Evolutionary conservation across 2,113 vertebrate species (phyloP).

Genomic region (Tachysurus vachellii): DNA sequence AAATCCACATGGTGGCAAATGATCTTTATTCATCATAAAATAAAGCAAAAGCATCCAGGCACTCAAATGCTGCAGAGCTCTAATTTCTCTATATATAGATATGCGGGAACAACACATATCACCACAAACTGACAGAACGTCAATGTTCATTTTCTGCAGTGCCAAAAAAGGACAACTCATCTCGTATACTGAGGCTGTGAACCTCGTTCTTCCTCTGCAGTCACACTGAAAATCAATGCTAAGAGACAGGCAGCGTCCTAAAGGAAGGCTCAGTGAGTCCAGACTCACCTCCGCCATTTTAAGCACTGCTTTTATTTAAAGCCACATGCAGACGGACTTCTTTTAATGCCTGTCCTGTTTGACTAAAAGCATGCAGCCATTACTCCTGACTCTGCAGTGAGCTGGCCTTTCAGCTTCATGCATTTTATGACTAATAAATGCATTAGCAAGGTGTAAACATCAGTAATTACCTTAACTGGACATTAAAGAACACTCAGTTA

Average conservation of each 20-base stretch:
- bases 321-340: not conserved
- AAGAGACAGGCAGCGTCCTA: not conserved
- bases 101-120: not conserved
- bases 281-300: slow-evolving; percentile 18
- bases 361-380: not conserved
- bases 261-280: not conserved
- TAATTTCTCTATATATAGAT: not conserved
- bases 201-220: not conserved
- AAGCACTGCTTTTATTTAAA: slow-evolving; percentile 18
- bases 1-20: not conserved
- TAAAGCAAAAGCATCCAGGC: not conserved
- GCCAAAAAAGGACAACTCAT: not conserved
- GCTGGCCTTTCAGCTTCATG: not conserved
- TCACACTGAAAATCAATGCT: not conserved
- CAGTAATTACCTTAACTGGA: not conserved
- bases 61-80: not conserved
- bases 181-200: not conserved
- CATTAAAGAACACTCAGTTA: not conserved
- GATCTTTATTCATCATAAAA: not conserved
- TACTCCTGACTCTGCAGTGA: not conserved
- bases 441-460: not conserved
- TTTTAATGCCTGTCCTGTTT: slow-evolving; percentile 3
- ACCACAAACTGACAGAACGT: not conserved
- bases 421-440: not conserved
- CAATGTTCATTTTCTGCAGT: not conserved